Evolutionary conservation across 2,113 vertebrate species (phyloP), one percentile per base, ranked within the genome.

Genomic region (Orthochromis indermauri): DNA sequence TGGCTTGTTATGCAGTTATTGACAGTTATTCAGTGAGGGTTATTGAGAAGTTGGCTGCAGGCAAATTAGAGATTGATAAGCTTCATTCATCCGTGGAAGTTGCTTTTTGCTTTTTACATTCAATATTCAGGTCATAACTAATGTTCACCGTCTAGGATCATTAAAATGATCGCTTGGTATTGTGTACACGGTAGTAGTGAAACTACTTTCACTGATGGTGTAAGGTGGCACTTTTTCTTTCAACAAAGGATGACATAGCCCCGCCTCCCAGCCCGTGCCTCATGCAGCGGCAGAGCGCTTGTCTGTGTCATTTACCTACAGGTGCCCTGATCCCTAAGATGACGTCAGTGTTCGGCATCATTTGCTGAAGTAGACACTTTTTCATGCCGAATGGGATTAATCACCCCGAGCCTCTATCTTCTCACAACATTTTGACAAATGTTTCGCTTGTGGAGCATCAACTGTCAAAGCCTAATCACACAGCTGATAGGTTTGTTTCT

Each of bases 401-500:
- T 78, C 45, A 40, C 51, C 13, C 10, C 5, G 14, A 71, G 14
- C 33, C 11, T 61, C 26, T 5, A 7, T 83, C 19, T 66, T 31
- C 57, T 31, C 42, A 24, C 24, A 57, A 82, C 81, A 55, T 63
- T 84, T 80, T 88, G 68, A 85, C 80, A 88, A 83, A 92, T 79
- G 80, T 51, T 31, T 84, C 51, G 21, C 88, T 76, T 59, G 73
- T 85, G 73, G 21, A 81, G 68, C 79, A 37, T 79, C 24, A 57
- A 84, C 84, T 40, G 63, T 82, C 68, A 71, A 57, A 80, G 85
- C 45, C 59, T 83, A 84, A 83, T 80, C 40, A 80, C 31, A 71
- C 37, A 59, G 88, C 82, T 89, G 90, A 86, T 88, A 83, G 86
- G 83, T 93, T 91, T 95, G 90, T 91, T 91, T 86, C 53, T 88